Evolutionary conservation across 2,888 invertebrate genomes (phyloP), one percentile per base, ranked within the genome.

Genomic region (Amphipoea lucens): DNA sequence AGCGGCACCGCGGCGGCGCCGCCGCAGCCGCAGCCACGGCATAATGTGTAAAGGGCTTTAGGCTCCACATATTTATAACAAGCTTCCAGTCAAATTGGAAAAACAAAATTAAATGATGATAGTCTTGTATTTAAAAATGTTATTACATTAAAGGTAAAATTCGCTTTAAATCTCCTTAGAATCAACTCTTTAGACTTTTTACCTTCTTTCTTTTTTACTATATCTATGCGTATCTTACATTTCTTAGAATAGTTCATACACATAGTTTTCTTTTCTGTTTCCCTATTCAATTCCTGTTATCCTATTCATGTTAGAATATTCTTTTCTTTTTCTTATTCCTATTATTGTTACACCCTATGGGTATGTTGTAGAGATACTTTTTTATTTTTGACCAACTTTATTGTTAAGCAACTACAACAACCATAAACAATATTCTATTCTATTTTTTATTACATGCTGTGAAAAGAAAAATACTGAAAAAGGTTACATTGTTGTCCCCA

Each of bases 401-500:
- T 42, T 45, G 9, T 17, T n/a, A n/a, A n/a, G 7, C n/a, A 67
- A 4, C 42, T 48, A 29, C 45, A 68, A 23, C 12, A 23, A 36
- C 29, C 12, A 12, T 36, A 40, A 40, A 23, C 40, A 23, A 65
- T 65, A 65, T 65, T 65, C 36, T 40, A 7, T 51, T 51, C 4
- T 23, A 36, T 36, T 70, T 6, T 48, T 20, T 6, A 51, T 36
- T 23, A 23, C 4, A 29, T 45, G 5, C 4, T 36, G 29, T 17
- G 17, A 65, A 20, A 14, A 7, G 20, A 11, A 78, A n/a, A 45
- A 11, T 2, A 40, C 17, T 45, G 23, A 42, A 1, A 57, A 40
- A 20, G 5, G 48, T 23, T 14, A 14, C 6, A 9, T 29, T 63
- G 4, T 74, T 77, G 63, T 84, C 40, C 51, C 0, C 91, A 97